These are phyloP conservation scores for Phrixothrix hirtus DNA, from an alignment of 2,888 invertebrate species.

Conservation along the genomic window DNA sequence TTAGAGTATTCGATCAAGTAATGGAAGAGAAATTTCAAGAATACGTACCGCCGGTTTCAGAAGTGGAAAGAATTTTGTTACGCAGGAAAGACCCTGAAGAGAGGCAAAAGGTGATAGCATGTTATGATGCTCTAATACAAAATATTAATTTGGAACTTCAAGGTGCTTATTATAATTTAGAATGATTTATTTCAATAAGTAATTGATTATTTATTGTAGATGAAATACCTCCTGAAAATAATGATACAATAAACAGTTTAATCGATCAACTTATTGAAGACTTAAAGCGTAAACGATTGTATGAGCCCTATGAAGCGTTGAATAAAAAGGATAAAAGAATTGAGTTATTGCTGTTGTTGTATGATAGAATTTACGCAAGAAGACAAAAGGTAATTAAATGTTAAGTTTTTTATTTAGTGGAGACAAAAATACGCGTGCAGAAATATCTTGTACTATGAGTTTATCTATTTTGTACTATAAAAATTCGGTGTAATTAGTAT, in stretches of 20 bases:
- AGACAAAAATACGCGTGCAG: background rate
- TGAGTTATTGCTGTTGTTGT: conserved; percentile 47
- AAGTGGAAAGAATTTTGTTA: conserved; percentile 53
- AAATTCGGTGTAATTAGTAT: too few species aligned
- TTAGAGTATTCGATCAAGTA: conserved; percentile 44
- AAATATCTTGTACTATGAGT: background rate
- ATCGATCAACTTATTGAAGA: conserved; percentile 49
- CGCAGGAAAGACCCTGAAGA: conserved; percentile 50
- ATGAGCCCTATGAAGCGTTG: conserved; percentile 42
- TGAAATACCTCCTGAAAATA: conserved; percentile 39
- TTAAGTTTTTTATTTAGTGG: background rate
- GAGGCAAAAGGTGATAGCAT: conserved; percentile 51
- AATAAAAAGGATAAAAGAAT: conserved; percentile 41
- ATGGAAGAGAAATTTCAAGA: conserved; percentile 45
- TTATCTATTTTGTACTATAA: too few species aligned
- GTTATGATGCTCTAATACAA: conserved; percentile 53
- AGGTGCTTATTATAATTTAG: conserved; percentile 42
- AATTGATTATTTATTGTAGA: too few species aligned
- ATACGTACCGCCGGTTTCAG: conserved; percentile 46
- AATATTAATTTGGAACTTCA: conserved; percentile 56
- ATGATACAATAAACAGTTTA: conserved; percentile 49
- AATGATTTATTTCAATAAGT: too few species aligned
- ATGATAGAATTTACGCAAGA: conserved; percentile 45
- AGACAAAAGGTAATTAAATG: conserved; percentile 37
- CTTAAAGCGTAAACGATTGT: conserved; percentile 45